phyloP scores from a whole-genome alignment of 2,888 invertebrate species.

The Micropterix aruncella region DNA sequence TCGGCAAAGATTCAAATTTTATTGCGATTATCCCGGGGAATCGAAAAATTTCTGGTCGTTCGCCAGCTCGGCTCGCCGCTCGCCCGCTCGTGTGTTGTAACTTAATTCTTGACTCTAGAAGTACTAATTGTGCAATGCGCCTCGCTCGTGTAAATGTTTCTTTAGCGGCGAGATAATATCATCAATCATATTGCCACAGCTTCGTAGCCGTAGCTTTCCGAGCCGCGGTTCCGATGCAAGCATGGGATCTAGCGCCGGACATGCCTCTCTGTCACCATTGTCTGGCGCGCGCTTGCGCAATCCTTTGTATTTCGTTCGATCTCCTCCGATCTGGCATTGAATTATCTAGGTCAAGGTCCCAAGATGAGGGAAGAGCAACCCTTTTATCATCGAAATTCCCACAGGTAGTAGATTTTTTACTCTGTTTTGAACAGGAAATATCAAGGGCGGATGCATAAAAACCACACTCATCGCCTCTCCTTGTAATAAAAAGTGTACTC shows the following conservation, averaged over 20 bases:
- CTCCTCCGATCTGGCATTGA: background rate
- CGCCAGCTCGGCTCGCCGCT: no score
- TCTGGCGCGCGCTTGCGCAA: background rate
- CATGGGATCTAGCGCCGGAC: background rate
- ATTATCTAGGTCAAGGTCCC: background rate
- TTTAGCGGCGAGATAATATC: background rate
- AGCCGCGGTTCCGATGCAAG: no score
- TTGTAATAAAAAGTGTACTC: no score
- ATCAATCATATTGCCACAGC: background rate
- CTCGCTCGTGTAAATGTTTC: background rate
- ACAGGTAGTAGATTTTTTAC: background rate
- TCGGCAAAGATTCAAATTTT: no score
- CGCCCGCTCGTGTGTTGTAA: background rate
- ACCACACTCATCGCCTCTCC: no score
- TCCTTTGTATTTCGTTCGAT: background rate
- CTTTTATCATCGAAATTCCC: background rate
- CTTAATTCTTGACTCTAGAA: background rate
- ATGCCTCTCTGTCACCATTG: background rate
- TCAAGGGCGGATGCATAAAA: no score
- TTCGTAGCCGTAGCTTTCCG: background rate
- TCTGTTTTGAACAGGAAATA: no score
- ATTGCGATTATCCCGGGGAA: no score
- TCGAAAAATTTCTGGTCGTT: no score
- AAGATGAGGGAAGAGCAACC: no score
- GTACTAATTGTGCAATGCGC: background rate